Conservation (phyloP, 2,113 vertebrate genomes). For the Gymnarchus niloticus region DNA sequence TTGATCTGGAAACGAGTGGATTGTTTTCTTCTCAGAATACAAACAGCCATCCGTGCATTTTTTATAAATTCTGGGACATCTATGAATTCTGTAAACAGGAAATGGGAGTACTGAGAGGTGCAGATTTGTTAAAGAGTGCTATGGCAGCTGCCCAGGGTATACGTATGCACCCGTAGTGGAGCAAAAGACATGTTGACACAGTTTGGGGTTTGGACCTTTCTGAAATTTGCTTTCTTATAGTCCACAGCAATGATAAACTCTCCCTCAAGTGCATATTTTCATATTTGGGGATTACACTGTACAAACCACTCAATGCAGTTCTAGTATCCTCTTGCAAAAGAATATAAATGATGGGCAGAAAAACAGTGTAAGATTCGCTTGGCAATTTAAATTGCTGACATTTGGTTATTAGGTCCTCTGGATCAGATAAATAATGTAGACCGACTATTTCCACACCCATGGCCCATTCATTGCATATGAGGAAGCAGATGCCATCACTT, state of each 20-base stretch:
- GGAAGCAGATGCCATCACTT: background rate
- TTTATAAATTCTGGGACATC: background rate
- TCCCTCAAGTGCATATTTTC: too few relatives aligned
- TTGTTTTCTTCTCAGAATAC: background rate
- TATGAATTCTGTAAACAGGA: conserved; percentile 7
- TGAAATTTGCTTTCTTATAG: background rate
- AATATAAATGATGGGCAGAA: too few relatives aligned
- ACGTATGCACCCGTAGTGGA: background rate
- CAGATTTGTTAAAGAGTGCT: background rate
- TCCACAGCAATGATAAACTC: too few relatives aligned
- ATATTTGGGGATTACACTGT: too few relatives aligned
- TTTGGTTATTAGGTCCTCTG: too few relatives aligned
- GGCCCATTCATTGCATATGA: background rate
- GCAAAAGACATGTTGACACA: background rate
- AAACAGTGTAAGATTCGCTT: background rate
- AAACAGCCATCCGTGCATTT: background rate
- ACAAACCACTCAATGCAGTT: too few relatives aligned
- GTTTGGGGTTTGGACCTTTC: background rate
- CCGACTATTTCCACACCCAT: background rate
- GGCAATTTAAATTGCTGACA: background rate
- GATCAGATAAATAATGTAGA: background rate
- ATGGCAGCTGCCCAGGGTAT: background rate
- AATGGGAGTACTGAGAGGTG: background rate
- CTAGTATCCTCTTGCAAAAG: too few relatives aligned
- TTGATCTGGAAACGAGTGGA: conserved; percentile 5